Conservation (phyloP, 2,113 vertebrate species). For the Gavialis gangeticus region DNA sequence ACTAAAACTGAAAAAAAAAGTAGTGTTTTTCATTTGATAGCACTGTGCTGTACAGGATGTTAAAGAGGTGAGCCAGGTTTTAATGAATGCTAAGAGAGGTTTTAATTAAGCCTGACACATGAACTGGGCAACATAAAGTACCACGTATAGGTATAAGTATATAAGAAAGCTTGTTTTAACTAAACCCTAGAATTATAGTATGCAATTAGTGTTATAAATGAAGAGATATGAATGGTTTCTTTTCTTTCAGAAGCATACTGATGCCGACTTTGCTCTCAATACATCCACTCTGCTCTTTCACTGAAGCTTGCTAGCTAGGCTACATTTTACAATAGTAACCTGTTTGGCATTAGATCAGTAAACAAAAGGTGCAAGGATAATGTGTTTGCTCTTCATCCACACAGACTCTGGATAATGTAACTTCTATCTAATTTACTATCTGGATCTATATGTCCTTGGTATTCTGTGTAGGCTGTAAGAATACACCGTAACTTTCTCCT, state of each 20-base stretch:
- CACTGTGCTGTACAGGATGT: not conserved
- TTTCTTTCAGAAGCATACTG: constrained; percentile 23
- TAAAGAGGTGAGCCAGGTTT: constrained; percentile 45
- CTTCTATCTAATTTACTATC: not conserved
- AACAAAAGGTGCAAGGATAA: not conserved
- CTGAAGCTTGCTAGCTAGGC: not conserved
- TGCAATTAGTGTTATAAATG: constrained; percentile 39
- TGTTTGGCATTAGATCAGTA: not conserved
- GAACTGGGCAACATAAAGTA: constrained; percentile 17
- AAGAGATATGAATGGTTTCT: constrained; percentile 16
- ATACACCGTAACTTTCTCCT: not conserved
- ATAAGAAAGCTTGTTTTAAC: constrained; percentile 15
- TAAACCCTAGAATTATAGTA: constrained; percentile 30
- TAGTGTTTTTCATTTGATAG: constrained; percentile 24
- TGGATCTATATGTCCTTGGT: not conserved
- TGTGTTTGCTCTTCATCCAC: not conserved
- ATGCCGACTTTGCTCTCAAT: not conserved
- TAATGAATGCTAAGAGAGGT: constrained; percentile 60
- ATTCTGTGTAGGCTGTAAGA: not conserved
- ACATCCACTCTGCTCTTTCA: not conserved
- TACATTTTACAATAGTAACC: not conserved
- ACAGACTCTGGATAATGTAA: not conserved
- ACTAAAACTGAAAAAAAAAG: constrained; percentile 16
- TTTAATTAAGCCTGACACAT: constrained; percentile 59
- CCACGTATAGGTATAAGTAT: not conserved